Evolutionary conservation across 2,797 vertebrate genomes (phyloP), one percentile per base, ranked within the genome.

Genomic region (Enteromius trimaculatus): DNA sequence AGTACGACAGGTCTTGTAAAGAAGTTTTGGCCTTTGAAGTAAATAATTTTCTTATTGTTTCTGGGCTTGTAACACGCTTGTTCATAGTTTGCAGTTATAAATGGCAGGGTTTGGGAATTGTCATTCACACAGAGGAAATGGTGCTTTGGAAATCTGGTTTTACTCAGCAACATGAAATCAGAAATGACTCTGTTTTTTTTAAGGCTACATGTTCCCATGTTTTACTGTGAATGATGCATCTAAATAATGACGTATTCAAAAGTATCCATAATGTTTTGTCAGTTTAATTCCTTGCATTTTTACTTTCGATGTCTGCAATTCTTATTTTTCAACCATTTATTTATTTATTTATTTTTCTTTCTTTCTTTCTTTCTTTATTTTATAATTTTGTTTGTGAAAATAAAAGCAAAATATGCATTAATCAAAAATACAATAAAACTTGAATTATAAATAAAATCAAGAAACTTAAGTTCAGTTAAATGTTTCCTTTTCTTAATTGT

Each of bases 1-100:
- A 83, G 81, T 84, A 81, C 26, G 60, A 78, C 77, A 9, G n/a
- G 64, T 75, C 82, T 86, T 85, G 74, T 83, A 79, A 80, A 79
- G 70, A 83, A 29, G 21, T 26, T 49, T 34, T 71, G 74, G 55
- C 69, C 81, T 84, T 86, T 84, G 69, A 85, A 81, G 78, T 26
- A 19, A 81, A 81, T 55, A 6, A 72, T 83, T 79, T 82, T 49
- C 72, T 80, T 78, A 82, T 75, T 74, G 55, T 47, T 74, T 77
- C 64, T 69, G 53, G 60, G 31, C 60, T 51, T 82, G 80, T n/a
- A 34, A 77, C 49, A 4, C 34, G 4, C 23, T 26, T 69, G 23
- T 85, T 81, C 42, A 34, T 70, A 66, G 79, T 86, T 85, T 65
- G 37, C 68, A 75, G 51, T 49, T 62, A 13, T 31, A 29, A 14